These are phyloP conservation scores for Chaetodon trifascialis DNA, from an alignment of 2,113 vertebrate species.

Conservation along the genomic window DNA sequence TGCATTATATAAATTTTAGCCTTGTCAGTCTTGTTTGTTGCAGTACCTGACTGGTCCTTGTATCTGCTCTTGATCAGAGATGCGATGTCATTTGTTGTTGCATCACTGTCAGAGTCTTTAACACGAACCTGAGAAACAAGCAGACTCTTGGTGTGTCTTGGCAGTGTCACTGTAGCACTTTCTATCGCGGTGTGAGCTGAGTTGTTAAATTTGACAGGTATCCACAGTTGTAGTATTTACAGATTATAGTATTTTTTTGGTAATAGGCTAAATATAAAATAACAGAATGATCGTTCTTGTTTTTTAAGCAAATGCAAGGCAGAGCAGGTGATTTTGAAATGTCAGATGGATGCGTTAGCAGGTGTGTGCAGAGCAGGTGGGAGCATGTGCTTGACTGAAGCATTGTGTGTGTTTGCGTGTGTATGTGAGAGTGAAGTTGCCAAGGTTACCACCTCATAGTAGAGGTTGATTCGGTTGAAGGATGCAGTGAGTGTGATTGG, in stretches of 20 bases:
- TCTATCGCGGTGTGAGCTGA: background rate
- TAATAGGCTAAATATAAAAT: background rate
- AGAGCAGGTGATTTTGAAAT: background rate
- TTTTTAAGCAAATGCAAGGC: background rate
- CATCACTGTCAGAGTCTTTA: conserved; percentile 87
- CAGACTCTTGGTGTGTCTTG: background rate
- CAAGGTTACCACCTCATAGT: conserved; percentile 89
- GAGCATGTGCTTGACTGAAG: background rate
- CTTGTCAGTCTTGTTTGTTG: background rate
- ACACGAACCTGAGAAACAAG: conserved; percentile 86
- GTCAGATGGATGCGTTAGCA: background rate
- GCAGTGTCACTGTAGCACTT: background rate
- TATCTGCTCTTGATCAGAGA: conserved; percentile 90
- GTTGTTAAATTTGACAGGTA: background rate
- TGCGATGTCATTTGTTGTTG: conserved; percentile 88
- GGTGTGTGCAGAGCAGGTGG: conserved; percentile 7
- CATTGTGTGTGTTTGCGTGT: conserved; percentile 1
- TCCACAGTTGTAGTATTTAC: background rate
- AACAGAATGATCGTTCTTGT: background rate
- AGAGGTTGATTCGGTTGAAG: conserved; percentile 95
- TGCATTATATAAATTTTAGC: background rate
- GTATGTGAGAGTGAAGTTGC: background rate
- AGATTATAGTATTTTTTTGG: background rate
- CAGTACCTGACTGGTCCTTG: conserved; percentile 92
- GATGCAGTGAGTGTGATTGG: conserved; percentile 92